Conservation (phyloP, 1,140 invertebrate species). For the Drosophila rhopaloa region DNA sequence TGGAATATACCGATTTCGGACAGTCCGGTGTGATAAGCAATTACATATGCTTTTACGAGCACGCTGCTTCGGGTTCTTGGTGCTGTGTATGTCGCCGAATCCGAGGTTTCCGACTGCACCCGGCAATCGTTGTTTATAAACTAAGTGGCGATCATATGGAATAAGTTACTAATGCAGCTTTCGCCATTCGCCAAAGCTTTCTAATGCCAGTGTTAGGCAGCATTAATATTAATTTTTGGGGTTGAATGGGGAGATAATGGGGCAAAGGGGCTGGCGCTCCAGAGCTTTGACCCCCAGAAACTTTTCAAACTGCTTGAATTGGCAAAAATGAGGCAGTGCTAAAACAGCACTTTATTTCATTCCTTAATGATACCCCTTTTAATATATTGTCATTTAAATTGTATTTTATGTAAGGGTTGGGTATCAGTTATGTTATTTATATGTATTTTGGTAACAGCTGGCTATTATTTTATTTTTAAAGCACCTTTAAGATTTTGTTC, state of each 20-base stretch:
- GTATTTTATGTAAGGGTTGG: no score
- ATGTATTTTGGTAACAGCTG: no score
- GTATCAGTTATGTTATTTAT: no score
- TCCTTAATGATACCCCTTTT: no score
- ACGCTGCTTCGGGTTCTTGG: not conserved
- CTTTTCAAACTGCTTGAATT: not conserved
- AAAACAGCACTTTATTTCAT: not conserved
- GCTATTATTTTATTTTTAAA: no score
- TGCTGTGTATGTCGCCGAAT: not conserved
- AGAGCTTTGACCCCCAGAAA: slow-evolving; percentile 12
- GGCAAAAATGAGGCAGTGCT: not conserved
- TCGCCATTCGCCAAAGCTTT: slow-evolving; percentile 38
- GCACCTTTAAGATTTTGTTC: no score
- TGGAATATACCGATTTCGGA: slow-evolving; percentile 52
- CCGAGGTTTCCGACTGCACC: slow-evolving; percentile 27
- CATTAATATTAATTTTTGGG: not conserved
- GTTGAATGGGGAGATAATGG: no score
- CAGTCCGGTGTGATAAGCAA: slow-evolving; percentile 63
- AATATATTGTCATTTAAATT: not conserved
- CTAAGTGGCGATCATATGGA: slow-evolving; percentile 66
- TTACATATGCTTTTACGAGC: slow-evolving; percentile 49
- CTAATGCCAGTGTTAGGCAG: not conserved
- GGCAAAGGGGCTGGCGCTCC: not conserved
- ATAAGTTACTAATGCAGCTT: slow-evolving; percentile 43
- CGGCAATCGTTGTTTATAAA: slow-evolving; percentile 72